Percentiles rank a stretch among this genome's conserved stretches.
Evolutionary conservation across 64 coral and sea anemone genomes (phyloP).

Genomic region (Cladopsammia gracilis): DNA sequence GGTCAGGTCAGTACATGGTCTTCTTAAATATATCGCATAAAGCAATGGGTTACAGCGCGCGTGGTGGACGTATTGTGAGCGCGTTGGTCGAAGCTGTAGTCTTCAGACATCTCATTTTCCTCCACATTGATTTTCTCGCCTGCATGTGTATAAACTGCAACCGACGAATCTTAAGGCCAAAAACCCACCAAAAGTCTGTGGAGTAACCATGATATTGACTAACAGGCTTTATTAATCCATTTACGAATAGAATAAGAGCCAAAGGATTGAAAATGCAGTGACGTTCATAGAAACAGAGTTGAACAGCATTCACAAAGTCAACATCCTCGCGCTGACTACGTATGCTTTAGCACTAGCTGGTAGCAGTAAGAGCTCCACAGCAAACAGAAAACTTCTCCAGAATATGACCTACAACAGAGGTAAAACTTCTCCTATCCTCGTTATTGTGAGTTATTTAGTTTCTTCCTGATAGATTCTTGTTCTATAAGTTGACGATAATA

Average conservation of each 20-base stretch:
- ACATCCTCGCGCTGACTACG: conserved; percentile 60
- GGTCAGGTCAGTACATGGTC: conserved; percentile 25
- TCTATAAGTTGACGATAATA: no score
- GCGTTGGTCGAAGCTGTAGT: no score
- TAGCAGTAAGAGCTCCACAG: conserved; percentile 20
- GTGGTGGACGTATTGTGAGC: no score
- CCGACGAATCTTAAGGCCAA: no score
- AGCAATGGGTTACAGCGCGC: no score
- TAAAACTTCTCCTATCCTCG: background rate
- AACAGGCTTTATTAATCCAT: background rate
- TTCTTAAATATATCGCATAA: no score
- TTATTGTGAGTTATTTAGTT: background rate
- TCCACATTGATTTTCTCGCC: no score
- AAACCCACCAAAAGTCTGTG: no score
- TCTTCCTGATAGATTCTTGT: no score
- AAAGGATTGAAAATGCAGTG: conserved; percentile 54
- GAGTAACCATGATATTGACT: no score
- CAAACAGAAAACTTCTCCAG: conserved; percentile 49
- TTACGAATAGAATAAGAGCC: conserved; percentile 23
- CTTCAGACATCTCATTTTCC: no score
- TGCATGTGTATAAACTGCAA: no score
- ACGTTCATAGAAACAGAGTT: conserved; percentile 65
- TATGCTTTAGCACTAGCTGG: conserved; percentile 56
- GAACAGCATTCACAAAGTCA: conserved; percentile 30
- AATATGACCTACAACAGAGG: conserved; percentile 53